Evolutionary conservation across 2,888 invertebrate genomes (phyloP), one percentile per base, ranked within the genome.

Genomic region (Dendrolimus pini): DNA sequence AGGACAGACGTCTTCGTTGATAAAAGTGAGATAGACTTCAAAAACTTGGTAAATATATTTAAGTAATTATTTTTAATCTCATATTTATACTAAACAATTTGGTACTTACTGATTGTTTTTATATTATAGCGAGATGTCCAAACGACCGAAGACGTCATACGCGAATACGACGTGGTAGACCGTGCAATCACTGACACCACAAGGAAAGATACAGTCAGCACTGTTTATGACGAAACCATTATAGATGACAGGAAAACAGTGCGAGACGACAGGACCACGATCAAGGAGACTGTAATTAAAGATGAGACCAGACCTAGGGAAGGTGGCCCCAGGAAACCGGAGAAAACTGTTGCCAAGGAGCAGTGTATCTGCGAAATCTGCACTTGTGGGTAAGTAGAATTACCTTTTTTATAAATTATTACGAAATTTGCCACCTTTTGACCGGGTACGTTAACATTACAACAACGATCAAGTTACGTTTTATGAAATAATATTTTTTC

Each of bases 311-410:
- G 77, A 71, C 85, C 85, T 47, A 80, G 75, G 66, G 77, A 74
- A 55, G 84, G 80, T 64, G 89, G 89, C 64, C 89, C 89, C 64
- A 89, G 78, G 75, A 86, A 83, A 78, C 85, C 88, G 58, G 85
- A 88, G 66, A 85, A 84, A 65, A 68, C 66, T 58, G 72, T 80
- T 55, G 82, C 89, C 65, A 95, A 94, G 77, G 96, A 96, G 76
- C 95, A 96, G 82, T 97, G 97, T 82, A 96, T 97, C 74, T 97
- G 97, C 80, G 96, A 97, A 89, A 94, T 97, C 64, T 97, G 97
- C 82, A 97, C 96, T 75, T 97, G 97, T 89, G 97, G 97, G 97
- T 97, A 85, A 94, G 96, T 93, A 56, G 6, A 30, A 30, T 3
- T 30, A 30, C 30, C 6, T 30, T 30, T 12, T 7, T 58, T 54